Percentiles rank a stretch among this genome's conserved stretches.
phyloP scores from a whole-genome alignment of 37 sponge, comb jelly and placozoan species.

The Tethya wilhelma region DNA sequence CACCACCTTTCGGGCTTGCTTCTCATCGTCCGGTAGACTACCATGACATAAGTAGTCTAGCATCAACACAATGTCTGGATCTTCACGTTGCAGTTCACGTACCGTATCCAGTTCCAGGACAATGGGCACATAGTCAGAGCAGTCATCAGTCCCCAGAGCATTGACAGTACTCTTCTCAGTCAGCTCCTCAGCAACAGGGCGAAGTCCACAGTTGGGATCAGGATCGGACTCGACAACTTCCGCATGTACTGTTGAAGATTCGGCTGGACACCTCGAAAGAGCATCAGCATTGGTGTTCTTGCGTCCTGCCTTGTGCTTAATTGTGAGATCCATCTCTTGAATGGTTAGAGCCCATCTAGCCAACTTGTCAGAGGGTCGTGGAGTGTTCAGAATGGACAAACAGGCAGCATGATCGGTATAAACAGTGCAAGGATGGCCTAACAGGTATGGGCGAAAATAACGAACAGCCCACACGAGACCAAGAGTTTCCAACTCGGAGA shows the following conservation, averaged over 20 bases:
- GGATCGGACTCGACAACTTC: not conserved
- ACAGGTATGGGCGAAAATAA: slow-evolving; percentile 45
- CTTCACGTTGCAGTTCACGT: not conserved
- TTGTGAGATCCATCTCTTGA: slow-evolving; percentile 2
- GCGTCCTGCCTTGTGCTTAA: slow-evolving; percentile 31
- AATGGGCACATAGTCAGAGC: not conserved
- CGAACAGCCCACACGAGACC: slow-evolving; percentile 33
- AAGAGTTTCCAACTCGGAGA: slow-evolving; percentile 69
- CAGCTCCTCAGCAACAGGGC: not conserved
- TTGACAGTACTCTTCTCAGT: not conserved
- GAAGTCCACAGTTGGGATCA: not conserved
- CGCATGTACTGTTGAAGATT: slow-evolving; percentile 16
- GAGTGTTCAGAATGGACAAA: slow-evolving; percentile 25
- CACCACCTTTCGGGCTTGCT: slow-evolving; percentile 1
- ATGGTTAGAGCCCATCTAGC: slow-evolving; percentile 54
- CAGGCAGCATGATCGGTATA: slow-evolving; percentile 65
- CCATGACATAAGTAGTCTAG: slow-evolving; percentile 5
- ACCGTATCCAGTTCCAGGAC: not conserved
- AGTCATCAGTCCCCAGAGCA: not conserved
- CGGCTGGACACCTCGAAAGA: slow-evolving; percentile 21
- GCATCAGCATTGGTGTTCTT: slow-evolving; percentile 51
- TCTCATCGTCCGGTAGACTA: not conserved
- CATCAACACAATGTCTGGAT: slow-evolving; percentile 4
- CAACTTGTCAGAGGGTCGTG: slow-evolving; percentile 36
- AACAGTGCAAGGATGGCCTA: slow-evolving; percentile 32